A percentile compares a stretch with the other conserved stretches of the same genome.
These are phyloP conservation scores for Orthonevra nobilis DNA, from an alignment of 2,888 invertebrate species.

Conservation along the genomic window DNA sequence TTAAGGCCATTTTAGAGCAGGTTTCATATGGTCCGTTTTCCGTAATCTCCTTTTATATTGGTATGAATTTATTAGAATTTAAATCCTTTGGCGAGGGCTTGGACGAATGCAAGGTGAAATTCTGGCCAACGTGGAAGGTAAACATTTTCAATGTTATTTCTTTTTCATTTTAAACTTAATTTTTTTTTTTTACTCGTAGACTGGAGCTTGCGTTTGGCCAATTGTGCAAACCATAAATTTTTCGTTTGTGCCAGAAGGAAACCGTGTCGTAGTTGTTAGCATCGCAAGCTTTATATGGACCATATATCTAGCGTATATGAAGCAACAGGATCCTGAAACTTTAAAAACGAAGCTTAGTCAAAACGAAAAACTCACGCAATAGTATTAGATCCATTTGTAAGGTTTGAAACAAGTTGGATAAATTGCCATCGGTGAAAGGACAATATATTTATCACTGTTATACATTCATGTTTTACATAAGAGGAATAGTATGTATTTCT, in stretches of 20 bases:
- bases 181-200: conserved; percentile 69
- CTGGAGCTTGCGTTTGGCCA: conserved; percentile 86
- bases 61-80: conserved; percentile 87
- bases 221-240: conserved; percentile 88
- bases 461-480: no score
- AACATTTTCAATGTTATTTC: no score
- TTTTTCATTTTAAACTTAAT: no score
- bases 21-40: conserved; percentile 88
- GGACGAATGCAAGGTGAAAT: conserved; percentile 86
- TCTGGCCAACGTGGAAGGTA: conserved; percentile 85
- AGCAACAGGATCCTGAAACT: conserved; percentile 74
- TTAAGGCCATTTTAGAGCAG: conserved; percentile 85
- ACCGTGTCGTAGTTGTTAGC: conserved; percentile 87
- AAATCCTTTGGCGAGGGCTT: conserved; percentile 84
- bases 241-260: conserved; percentile 86
- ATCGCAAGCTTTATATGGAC: conserved; percentile 88
- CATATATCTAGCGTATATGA: conserved; percentile 88
- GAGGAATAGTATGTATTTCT: no score
- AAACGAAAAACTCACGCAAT: conserved; percentile 6
- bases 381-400: background rate
- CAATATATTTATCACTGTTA: no score
- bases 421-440: no score
- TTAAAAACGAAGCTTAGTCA: no score
- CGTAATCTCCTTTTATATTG: conserved; percentile 87
- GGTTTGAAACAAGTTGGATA: no score